Evolutionary conservation across 1,140 invertebrate genomes (phyloP).

Genomic region (Atta texana): DNA sequence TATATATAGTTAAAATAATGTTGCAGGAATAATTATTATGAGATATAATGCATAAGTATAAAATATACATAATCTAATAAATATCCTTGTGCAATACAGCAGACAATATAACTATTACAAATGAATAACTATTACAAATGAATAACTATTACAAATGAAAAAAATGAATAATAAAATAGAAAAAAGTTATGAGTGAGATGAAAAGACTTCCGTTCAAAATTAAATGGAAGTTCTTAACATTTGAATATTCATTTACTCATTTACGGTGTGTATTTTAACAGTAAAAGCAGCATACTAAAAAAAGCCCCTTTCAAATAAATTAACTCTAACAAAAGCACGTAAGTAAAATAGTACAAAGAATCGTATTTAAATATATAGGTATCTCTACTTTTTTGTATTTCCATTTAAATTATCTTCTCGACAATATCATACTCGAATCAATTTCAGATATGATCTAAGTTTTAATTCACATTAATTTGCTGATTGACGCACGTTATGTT

Average conservation of each 20-base stretch:
- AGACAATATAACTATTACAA: slow-evolving; percentile 3
- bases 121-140: background rate
- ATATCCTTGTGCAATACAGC: background rate
- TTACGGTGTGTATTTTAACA: background rate
- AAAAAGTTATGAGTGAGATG: background rate
- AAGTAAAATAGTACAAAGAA: background rate
- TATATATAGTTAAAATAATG: background rate
- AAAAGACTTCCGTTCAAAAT: background rate
- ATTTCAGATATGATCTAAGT: background rate
- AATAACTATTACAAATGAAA: background rate
- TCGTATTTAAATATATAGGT: background rate
- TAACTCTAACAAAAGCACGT: background rate
- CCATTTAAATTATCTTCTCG: background rate
- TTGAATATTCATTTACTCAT: slow-evolving; percentile 27
- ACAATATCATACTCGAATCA: slow-evolving; percentile 40
- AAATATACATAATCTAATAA: background rate
- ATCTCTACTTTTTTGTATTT: background rate
- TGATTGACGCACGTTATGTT: background rate
- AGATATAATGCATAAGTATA: background rate
- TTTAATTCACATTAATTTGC: background rate
- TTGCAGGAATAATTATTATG: background rate
- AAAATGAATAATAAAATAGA: too few relatives aligned
- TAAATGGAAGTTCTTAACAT: background rate
- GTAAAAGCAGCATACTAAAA: background rate
- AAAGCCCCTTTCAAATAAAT: background rate